A percentile compares a stretch with the other conserved stretches of the same genome.
Conservation (phyloP, 2,113 vertebrate species). For the Leptobrachium ailaonicum region DNA sequence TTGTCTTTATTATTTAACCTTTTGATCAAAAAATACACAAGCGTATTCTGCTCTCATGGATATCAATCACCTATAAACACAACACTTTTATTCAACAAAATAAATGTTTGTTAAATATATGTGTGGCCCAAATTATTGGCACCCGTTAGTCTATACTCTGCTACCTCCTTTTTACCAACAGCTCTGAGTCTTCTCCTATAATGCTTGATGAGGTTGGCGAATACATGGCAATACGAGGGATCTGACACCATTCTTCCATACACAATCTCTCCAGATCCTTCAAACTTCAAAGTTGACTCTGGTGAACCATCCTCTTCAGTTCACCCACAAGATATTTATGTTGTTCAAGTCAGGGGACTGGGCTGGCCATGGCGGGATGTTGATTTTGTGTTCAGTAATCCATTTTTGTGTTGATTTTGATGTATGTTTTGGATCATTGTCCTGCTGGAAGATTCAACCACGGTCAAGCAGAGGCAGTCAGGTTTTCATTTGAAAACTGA, state of each 20-base stretch:
- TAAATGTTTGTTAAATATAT: too few species aligned
- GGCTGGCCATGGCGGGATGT: neutral
- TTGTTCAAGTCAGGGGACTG: neutral
- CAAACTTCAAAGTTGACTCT: neutral
- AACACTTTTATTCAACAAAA: too few species aligned
- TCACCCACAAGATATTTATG: neutral
- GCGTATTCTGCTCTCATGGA: too few species aligned
- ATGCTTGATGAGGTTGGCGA: neutral
- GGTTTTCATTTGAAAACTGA: neutral
- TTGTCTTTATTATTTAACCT: too few species aligned
- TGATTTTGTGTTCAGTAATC: neutral
- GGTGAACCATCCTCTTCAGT: neutral
- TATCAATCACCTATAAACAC: too few species aligned
- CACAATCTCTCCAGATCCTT: neutral
- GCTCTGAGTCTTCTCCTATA: constrained; percentile 2
- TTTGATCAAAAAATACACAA: too few species aligned
- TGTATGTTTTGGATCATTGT: neutral
- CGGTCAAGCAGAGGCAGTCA: neutral
- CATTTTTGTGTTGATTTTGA: neutral
- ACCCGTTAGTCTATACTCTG: neutral
- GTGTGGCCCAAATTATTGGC: too few species aligned
- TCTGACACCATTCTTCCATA: neutral
- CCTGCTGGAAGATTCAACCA: neutral
- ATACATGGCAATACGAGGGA: neutral
- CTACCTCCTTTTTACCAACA: neutral